Evolutionary conservation across 1,140 invertebrate genomes (phyloP).

Genomic region (Archivesica marissinica): DNA sequence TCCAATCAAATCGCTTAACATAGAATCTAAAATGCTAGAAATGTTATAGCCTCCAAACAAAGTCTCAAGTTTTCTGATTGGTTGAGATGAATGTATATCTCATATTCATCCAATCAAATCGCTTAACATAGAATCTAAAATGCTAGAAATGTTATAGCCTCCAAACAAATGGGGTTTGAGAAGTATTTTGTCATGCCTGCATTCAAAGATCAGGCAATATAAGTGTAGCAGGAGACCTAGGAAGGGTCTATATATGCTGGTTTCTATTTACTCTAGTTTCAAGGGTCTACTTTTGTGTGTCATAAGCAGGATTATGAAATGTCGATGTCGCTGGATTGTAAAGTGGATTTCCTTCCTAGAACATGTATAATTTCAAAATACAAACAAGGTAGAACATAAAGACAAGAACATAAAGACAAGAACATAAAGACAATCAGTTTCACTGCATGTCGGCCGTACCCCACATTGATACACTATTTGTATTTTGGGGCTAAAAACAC

Average conservation of each 20-base stretch:
- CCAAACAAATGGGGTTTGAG: no score
- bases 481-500: not conserved
- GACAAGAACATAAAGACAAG: not conserved
- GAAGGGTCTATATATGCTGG: not conserved
- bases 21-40: no score
- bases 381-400: not conserved
- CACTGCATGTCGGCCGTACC: no score
- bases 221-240: not conserved
- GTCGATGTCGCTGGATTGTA: constrained; percentile 54
- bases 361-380: constrained; percentile 5
- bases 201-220: not conserved
- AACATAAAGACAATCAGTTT: no score
- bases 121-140: no score
- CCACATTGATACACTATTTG: no score
- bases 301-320: constrained; percentile 58
- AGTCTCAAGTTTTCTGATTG: no score
- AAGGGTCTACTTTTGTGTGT: constrained; percentile 1
- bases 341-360: constrained; percentile 53
- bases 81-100: no score
- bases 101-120: no score
- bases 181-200: not conserved
- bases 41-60: no score
- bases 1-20: no score
- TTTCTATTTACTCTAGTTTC: not conserved
- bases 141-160: no score